Conservation (phyloP, 2,888 invertebrate species). For the Cryptocephalus moraei region DNA sequence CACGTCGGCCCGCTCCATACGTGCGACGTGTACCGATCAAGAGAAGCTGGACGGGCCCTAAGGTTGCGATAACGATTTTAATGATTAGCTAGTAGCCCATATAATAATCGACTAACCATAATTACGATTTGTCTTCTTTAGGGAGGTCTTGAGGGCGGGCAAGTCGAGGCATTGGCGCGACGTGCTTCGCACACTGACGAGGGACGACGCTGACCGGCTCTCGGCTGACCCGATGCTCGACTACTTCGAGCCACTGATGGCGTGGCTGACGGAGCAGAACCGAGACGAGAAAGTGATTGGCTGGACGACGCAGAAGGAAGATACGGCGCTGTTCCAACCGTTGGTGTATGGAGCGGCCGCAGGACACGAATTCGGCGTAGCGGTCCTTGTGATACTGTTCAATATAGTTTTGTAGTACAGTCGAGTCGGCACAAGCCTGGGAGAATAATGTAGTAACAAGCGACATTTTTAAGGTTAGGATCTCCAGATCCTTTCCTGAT, state of each 20-base stretch:
- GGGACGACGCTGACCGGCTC: conserved; percentile 59
- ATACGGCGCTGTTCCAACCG: conserved; percentile 48
- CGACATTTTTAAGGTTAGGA: too few species aligned
- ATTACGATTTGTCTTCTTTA: conserved; percentile 37
- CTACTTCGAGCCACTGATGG: conserved; percentile 70
- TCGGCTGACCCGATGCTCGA: conserved; percentile 67
- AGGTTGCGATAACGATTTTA: conserved; percentile 41
- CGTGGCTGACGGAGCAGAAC: conserved; percentile 71
- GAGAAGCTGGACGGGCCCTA: conserved; percentile 66
- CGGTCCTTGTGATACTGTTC: conserved; percentile 8
- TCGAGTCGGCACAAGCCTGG: too few species aligned
- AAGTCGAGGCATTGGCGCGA: conserved; percentile 61
- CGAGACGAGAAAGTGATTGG: conserved; percentile 60
- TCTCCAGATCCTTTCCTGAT: too few species aligned
- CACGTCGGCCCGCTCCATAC: conserved; percentile 65
- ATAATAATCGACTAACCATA: too few species aligned
- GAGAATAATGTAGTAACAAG: too few species aligned
- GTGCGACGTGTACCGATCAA: conserved; percentile 72
- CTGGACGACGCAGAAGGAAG: conserved; percentile 61
- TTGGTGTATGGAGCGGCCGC: conserved; percentile 16
- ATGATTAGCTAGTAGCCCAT: too few species aligned
- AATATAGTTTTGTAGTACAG: background rate
- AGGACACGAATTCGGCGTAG: background rate
- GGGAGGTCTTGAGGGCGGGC: conserved; percentile 59
- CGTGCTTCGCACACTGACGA: conserved; percentile 59